Evolutionary conservation across 1,140 invertebrate genomes (phyloP).

Genomic region (Aplysia californica): DNA sequence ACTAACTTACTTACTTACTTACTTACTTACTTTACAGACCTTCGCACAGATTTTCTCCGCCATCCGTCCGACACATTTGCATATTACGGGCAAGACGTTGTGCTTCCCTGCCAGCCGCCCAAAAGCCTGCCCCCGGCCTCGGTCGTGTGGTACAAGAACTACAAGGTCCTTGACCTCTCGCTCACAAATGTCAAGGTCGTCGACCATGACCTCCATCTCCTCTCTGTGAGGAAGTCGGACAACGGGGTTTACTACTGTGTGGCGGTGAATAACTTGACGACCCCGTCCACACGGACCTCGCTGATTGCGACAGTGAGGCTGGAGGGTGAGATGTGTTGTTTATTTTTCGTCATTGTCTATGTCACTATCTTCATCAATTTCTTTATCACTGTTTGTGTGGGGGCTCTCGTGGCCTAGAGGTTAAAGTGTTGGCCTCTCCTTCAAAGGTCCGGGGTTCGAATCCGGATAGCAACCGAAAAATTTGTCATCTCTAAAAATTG

Average conservation of each 20-base stretch:
- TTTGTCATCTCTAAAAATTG: too few relatives aligned
- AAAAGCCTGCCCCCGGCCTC: conserved; percentile 47
- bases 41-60: not conserved
- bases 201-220: conserved; percentile 44
- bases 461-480: too few relatives aligned
- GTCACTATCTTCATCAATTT: too few relatives aligned
- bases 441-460: too few relatives aligned
- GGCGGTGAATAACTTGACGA: conserved; percentile 44
- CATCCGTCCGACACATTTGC: conserved; percentile 40
- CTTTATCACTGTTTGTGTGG: too few relatives aligned
- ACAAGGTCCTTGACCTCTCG: conserved; percentile 33
- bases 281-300: conserved; percentile 51
- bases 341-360: too few relatives aligned
- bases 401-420: too few relatives aligned
- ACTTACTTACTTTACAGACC: not conserved
- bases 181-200: conserved; percentile 3
- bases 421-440: too few relatives aligned
- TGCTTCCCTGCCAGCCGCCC: conserved; percentile 51
- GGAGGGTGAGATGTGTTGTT: conserved; percentile 54
- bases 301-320: conserved; percentile 41
- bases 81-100: conserved; percentile 42
- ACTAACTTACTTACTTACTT: conserved; percentile 34
- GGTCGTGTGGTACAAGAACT: conserved; percentile 61
- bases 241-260: conserved; percentile 59
- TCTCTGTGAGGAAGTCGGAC: conserved; percentile 48